Evolutionary conservation across 2,113 vertebrate genomes (phyloP).

Genomic region (Pao palembangensis): DNA sequence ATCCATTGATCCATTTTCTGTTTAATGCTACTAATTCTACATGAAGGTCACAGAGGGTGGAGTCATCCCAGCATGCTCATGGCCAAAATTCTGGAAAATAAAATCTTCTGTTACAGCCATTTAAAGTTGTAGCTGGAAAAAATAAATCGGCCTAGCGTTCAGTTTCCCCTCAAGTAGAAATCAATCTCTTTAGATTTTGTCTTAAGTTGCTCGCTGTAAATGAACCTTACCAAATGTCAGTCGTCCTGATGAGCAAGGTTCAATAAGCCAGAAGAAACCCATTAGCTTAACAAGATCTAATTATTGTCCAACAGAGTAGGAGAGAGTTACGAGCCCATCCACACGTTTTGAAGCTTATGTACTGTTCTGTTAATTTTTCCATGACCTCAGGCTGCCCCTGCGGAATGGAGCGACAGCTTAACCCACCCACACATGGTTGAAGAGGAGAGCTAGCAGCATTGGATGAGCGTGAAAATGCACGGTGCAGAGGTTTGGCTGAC

Average conservation of each 20-base stretch:
- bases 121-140: neutral
- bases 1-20: too few species aligned
- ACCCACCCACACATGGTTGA: constrained; percentile 41
- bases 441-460: constrained; percentile 23
- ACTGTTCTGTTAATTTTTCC: constrained; percentile 27
- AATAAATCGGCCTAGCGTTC: neutral
- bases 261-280: constrained; percentile 44
- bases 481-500: constrained; percentile 31
- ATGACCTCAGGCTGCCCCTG: constrained; percentile 40
- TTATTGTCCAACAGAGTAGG: constrained; percentile 21
- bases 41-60: too few species aligned
- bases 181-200: constrained; percentile 5
- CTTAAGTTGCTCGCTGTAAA: constrained; percentile 4
- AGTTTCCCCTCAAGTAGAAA: neutral
- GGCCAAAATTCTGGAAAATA: too few species aligned
- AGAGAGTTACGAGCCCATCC: constrained; percentile 5
- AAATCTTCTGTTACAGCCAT: too few species aligned
- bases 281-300: constrained; percentile 43
- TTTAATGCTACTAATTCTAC: too few species aligned
- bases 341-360: constrained; percentile 21
- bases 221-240: constrained; percentile 19
- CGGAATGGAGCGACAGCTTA: constrained; percentile 35
- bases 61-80: too few species aligned
- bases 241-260: constrained; percentile 21
- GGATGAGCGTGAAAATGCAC: constrained; percentile 25